Conservation (phyloP, 2,888 invertebrate species). For the Elmis aenea region DNA sequence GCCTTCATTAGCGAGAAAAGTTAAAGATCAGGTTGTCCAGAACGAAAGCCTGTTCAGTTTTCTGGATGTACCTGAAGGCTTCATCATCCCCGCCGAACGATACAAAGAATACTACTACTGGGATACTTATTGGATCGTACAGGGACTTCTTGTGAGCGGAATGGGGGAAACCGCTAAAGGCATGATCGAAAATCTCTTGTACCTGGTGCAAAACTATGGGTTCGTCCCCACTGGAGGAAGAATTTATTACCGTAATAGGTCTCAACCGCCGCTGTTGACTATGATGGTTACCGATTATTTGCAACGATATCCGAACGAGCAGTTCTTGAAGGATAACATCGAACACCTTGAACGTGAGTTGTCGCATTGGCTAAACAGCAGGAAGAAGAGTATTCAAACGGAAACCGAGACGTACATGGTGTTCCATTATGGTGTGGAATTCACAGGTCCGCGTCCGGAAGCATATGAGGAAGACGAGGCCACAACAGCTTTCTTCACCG, state of each 20-base stretch:
- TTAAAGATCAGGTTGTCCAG: constrained; percentile 52
- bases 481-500: constrained; percentile 48
- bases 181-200: constrained; percentile 71
- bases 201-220: constrained; percentile 61
- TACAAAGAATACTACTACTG: constrained; percentile 77
- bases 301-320: constrained; percentile 58
- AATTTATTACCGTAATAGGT: constrained; percentile 68
- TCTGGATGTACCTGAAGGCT: constrained; percentile 50
- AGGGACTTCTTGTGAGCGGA: constrained; percentile 70
- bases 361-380: constrained; percentile 59
- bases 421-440: constrained; percentile 57
- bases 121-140: constrained; percentile 85
- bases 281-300: constrained; percentile 70
- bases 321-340: constrained; percentile 58
- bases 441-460: constrained; percentile 65
- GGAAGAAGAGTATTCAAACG: constrained; percentile 50
- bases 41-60: constrained; percentile 45
- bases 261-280: constrained; percentile 65
- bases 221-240: constrained; percentile 79
- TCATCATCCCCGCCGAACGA: constrained; percentile 66
- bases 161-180: constrained; percentile 70
- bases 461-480: constrained; percentile 63
- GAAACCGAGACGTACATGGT: constrained; percentile 51
- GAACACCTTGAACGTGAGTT: constrained; percentile 58
- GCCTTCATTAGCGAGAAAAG: constrained; percentile 58